A percentile compares a stretch with the other conserved stretches of the same genome.
Evolutionary conservation across 2,888 invertebrate genomes (phyloP).

Genomic region (Germaria angustata): DNA sequence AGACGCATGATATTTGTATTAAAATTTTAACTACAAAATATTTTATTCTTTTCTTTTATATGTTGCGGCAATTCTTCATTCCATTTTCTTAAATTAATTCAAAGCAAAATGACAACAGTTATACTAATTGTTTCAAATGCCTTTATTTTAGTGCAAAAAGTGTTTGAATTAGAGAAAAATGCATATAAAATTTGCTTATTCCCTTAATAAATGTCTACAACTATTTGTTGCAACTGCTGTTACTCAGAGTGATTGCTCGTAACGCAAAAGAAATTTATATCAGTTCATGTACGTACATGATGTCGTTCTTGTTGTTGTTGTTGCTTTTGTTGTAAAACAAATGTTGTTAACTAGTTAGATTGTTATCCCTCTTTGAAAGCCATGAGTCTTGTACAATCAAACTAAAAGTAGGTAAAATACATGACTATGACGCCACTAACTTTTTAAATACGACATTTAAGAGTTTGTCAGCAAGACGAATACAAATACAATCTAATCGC

Average conservation of each 20-base stretch:
- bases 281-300: background rate
- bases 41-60: no score
- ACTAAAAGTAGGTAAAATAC: conserved; percentile 51
- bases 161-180: background rate
- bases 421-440: conserved; percentile 44
- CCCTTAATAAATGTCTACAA: background rate
- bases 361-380: conserved; percentile 47
- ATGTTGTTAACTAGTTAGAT: conserved; percentile 52
- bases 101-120: no score
- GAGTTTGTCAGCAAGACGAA: background rate
- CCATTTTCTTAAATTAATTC: no score
- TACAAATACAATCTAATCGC: background rate
- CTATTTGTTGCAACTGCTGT: background rate
- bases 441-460: background rate
- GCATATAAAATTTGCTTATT: background rate
- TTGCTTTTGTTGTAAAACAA: conserved; percentile 8
- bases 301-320: background rate
- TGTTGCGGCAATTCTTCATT: no score
- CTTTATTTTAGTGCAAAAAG: no score
- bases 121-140: no score
- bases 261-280: conserved; percentile 24
- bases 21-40: no score
- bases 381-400: conserved; percentile 31
- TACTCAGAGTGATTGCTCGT: background rate
- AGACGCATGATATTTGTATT: no score